A percentile compares a stretch with the other conserved stretches of the same genome.
These are phyloP conservation scores for Meriones psammophilus DNA, from an alignment of 2,797 vertebrate species.

Conservation along the genomic window DNA sequence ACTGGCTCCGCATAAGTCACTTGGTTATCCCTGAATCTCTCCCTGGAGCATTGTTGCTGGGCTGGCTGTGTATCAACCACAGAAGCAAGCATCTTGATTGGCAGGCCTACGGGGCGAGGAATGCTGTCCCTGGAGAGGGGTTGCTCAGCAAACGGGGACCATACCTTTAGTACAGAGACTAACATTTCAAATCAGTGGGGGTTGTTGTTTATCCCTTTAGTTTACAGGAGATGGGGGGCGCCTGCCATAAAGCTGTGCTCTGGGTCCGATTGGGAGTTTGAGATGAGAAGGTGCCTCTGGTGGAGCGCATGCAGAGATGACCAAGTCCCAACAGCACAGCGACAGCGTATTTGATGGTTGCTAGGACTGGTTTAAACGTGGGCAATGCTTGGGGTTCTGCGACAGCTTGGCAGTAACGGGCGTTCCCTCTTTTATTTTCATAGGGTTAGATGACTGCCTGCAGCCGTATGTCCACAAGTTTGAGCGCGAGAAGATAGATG, in stretches of 20 bases:
- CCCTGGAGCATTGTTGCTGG: not conserved
- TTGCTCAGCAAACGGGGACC: not conserved
- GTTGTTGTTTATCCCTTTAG: slow-evolving; percentile 13
- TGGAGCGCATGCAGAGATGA: not conserved
- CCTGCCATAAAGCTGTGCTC: not conserved
- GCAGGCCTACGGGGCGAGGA: not conserved
- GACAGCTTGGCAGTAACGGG: not conserved
- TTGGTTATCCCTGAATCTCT: not conserved
- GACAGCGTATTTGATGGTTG: not conserved
- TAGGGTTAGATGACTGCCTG: slow-evolving; percentile 96
- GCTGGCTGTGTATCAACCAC: not conserved
- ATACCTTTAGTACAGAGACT: not conserved
- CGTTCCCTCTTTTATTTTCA: slow-evolving; percentile 34
- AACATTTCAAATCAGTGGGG: not conserved
- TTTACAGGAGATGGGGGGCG: not conserved
- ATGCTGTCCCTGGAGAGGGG: not conserved
- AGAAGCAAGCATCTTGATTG: slow-evolving; percentile 26
- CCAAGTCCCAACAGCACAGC: not conserved
- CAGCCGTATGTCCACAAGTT: slow-evolving; percentile 97
- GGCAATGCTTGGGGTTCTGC: not conserved
- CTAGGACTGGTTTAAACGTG: not conserved
- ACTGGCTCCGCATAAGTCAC: slow-evolving; percentile 56
- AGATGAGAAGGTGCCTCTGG: not conserved
- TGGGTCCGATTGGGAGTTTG: not conserved
- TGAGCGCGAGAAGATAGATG: slow-evolving; percentile 97